Evolutionary conservation across 2,797 vertebrate species (phyloP), one percentile per base, ranked within the genome.

Genomic region (Natrix natrix): DNA sequence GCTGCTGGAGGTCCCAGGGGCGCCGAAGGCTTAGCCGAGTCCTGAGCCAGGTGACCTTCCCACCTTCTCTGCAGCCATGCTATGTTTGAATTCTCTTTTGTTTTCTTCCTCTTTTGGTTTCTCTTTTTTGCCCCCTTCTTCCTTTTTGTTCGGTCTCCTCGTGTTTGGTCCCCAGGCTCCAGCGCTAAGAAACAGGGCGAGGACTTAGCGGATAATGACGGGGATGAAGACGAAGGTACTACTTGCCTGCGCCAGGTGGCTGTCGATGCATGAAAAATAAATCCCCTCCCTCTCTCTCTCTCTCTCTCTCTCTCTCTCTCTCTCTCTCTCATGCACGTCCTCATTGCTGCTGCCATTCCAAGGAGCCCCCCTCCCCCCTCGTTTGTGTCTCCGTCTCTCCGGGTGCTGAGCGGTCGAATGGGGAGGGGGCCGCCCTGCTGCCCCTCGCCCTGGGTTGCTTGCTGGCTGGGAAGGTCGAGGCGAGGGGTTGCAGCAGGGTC

Each of bases 191-290:
- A 99, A 99, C 99, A 99, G 98, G 98, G 98, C 96, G 99, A 99
- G 98, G 99, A 99, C 98, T 99, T 99, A 98, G 99, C 98, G 96
- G 99, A 99, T 99, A 99, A 99, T 98, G 99, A 99, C 98, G 99
- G 99, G 98, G 99, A 99, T 98, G 99, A 99, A 99, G 99, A 99
- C 86, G 99, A 99, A 99, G 99, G 99, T 99, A 99, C 99, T 99
- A 99, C 99, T 99, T 98, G 96, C 97, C 98, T 99, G 98, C 98
- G 98, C 97, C 93, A 98, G 98, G 97, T 87, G 97, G 97, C 96
- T 96, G 96, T 95, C 95, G 96, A 97, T 98, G 98, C 98, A 98
- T 98, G 98, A 96, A 61, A 48, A 37, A 37, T 37, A 37, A 37
- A 69, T 1, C 28, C 86, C 32, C 61, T 1, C 83, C 57, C 6